Conservation (phyloP, 30 jellyfish, hydroid and myxozoan species). For the Cassiopea andromeda region DNA sequence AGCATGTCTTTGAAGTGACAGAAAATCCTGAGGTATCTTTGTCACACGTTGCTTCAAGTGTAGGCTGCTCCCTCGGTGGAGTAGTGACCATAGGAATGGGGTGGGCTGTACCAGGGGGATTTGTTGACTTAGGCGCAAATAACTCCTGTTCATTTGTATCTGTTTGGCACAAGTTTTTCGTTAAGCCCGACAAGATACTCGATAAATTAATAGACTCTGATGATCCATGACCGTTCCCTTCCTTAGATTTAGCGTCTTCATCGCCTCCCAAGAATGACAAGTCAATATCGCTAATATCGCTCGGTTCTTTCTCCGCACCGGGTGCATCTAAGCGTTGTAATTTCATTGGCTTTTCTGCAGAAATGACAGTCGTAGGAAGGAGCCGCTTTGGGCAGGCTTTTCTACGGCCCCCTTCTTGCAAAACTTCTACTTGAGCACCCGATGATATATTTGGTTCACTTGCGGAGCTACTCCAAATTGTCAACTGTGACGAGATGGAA, state of each 20-base stretch:
- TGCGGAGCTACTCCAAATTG: conserved; percentile 65
- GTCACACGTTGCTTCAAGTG: not conserved
- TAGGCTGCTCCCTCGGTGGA: not conserved
- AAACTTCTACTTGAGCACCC: conserved; percentile 63
- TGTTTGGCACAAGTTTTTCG: conserved; percentile 50
- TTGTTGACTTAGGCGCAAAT: not conserved
- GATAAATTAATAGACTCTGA: conserved; percentile 44
- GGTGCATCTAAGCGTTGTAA: conserved; percentile 2
- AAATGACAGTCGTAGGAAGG: conserved; percentile 42
- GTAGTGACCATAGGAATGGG: not conserved
- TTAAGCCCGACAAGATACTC: conserved; percentile 64
- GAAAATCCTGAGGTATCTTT: not conserved
- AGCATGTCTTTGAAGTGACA: not conserved
- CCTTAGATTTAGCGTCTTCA: conserved; percentile 28
- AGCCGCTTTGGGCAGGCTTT: conserved; percentile 56
- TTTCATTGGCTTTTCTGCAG: conserved; percentile 37
- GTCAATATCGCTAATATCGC: conserved; percentile 34
- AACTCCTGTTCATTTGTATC: not conserved
- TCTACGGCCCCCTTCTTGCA: conserved; percentile 65
- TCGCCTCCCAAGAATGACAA: conserved; percentile 49
- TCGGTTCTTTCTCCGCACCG: not conserved
- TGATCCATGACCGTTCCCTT: not conserved
- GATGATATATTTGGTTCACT: not conserved
- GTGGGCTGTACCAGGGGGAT: not conserved
- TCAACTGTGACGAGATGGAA: conserved; percentile 45